Evolutionary conservation across 2,888 invertebrate species (phyloP).

Genomic region (Nymphalis c-album): DNA sequence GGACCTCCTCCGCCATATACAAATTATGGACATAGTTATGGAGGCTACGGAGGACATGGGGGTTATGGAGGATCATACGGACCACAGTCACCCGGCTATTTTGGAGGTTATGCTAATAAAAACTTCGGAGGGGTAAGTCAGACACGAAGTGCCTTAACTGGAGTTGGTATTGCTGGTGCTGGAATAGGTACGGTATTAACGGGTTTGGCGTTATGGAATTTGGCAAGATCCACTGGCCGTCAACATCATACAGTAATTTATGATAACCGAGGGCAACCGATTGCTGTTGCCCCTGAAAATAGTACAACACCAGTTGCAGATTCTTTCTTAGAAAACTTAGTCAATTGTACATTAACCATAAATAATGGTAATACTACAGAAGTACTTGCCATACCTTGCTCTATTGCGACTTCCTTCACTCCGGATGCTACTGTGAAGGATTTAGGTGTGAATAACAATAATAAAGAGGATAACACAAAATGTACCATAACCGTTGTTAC

Average conservation of each 20-base stretch:
- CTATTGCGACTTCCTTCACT: slow-evolving; percentile 76
- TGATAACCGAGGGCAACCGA: slow-evolving; percentile 73
- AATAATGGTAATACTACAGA: slow-evolving; percentile 65
- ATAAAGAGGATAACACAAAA: slow-evolving; percentile 64
- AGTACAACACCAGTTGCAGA: slow-evolving; percentile 57
- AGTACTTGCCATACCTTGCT: slow-evolving; percentile 74
- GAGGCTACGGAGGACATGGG: slow-evolving; percentile 52
- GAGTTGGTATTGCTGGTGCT: slow-evolving; percentile 73
- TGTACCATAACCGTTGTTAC: slow-evolving; percentile 72
- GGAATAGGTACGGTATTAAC: slow-evolving; percentile 75
- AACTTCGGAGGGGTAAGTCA: slow-evolving; percentile 64
- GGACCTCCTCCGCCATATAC: slow-evolving; percentile 65
- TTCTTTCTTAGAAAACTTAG: slow-evolving; percentile 68
- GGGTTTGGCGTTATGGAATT: slow-evolving; percentile 76
- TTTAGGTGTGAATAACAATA: slow-evolving; percentile 47
- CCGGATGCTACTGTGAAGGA: slow-evolving; percentile 72
- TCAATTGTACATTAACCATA: slow-evolving; percentile 75
- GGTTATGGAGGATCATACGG: slow-evolving; percentile 51
- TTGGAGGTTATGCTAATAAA: slow-evolving; percentile 63
- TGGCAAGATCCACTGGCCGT: slow-evolving; percentile 72
- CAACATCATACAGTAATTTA: slow-evolving; percentile 73
- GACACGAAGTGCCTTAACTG: slow-evolving; percentile 61
- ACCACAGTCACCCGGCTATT: slow-evolving; percentile 69
- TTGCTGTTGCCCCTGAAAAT: slow-evolving; percentile 68
- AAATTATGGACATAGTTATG: slow-evolving; percentile 51